Conservation (phyloP, 2,113 vertebrate species). For the Clupea harengus region DNA sequence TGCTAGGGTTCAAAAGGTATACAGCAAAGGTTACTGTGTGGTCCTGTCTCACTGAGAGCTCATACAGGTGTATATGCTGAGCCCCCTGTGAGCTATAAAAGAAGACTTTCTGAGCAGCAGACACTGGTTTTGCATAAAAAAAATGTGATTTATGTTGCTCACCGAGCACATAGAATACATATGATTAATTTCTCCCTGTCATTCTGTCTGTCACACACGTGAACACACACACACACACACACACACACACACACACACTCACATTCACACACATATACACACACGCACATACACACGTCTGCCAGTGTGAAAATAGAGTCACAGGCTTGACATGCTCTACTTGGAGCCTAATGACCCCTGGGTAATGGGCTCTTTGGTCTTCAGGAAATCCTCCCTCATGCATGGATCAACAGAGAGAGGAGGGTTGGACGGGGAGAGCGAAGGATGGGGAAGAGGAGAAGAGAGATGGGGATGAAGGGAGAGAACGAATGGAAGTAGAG, state of each 20-base stretch:
- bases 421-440: conserved; percentile 50
- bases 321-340: conserved; percentile 71
- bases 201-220: background rate
- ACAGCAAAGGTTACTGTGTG: background rate
- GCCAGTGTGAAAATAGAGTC: conserved; percentile 62
- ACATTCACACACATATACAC: no score
- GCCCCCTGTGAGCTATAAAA: background rate
- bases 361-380: conserved; percentile 76
- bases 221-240: conserved; percentile 16
- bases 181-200: conserved; percentile 1
- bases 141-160: conserved; percentile 13
- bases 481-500: background rate
- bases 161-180: background rate
- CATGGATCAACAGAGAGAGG: conserved; percentile 68
- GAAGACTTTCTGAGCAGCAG: background rate
- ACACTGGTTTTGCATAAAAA: background rate
- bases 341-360: conserved; percentile 75
- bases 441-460: conserved; percentile 38
- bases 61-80: background rate
- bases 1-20: background rate
- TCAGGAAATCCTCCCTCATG: conserved; percentile 72
- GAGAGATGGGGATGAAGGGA: background rate
- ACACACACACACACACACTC: conserved; percentile 39
- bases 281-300: background rate
- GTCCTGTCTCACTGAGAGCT: background rate